A percentile compares a stretch with the other conserved stretches of the same genome.
These are phyloP conservation scores for Sphaerodactylus townsendi DNA, from an alignment of 2,113 vertebrate genomes.

Conservation along the genomic window DNA sequence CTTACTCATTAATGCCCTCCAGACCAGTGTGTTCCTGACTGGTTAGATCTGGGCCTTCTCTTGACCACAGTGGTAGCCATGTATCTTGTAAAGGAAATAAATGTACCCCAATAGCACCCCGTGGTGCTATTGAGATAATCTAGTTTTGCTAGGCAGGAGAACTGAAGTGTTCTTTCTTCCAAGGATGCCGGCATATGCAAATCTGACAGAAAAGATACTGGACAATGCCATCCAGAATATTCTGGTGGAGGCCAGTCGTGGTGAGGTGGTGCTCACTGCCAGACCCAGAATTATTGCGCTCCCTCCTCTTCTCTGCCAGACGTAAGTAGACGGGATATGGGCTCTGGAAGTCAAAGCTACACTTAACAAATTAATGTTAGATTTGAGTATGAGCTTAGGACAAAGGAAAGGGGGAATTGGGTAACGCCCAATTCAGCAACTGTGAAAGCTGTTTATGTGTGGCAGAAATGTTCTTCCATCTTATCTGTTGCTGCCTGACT, in stretches of 20 bases:
- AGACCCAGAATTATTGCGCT: conserved; percentile 74
- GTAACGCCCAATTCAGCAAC: neutral
- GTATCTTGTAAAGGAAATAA: neutral
- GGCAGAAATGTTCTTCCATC: neutral
- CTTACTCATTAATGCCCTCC: neutral
- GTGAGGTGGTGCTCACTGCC: conserved; percentile 84
- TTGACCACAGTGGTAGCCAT: neutral
- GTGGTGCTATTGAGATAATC: neutral
- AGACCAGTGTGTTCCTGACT: neutral
- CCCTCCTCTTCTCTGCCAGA: conserved; percentile 59
- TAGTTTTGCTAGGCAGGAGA: neutral
- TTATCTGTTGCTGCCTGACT: neutral
- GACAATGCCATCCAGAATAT: conserved; percentile 89
- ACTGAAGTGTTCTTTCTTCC: conserved; percentile 15
- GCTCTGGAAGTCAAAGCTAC: neutral
- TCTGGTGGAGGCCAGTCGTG: conserved; percentile 85
- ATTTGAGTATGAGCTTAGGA: neutral
- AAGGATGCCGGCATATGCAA: conserved; percentile 74
- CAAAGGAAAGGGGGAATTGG: neutral
- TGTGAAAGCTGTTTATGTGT: neutral
- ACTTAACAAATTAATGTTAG: neutral
- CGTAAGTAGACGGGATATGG: conserved; percentile 40
- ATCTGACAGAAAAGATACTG: conserved; percentile 79
- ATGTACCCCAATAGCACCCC: neutral
- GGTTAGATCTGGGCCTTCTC: neutral